phyloP scores from a whole-genome alignment of 2,888 invertebrate species.

The Noctua janthina region DNA sequence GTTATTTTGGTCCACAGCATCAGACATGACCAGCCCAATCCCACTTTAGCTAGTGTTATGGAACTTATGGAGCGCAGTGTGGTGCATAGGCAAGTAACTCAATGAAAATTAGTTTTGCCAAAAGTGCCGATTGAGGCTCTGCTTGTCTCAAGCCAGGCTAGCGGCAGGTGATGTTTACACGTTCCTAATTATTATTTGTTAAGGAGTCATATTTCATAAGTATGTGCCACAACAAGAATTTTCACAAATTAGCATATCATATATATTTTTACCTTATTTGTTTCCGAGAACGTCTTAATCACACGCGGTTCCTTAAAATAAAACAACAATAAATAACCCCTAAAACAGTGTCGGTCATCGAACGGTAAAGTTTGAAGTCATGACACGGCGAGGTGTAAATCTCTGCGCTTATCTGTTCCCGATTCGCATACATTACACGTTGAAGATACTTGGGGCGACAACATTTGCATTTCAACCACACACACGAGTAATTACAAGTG shows the following conservation, averaged over 20 bases:
- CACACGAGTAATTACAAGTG: constrained; percentile 86
- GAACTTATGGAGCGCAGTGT: too few species aligned
- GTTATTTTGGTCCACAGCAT: too few species aligned
- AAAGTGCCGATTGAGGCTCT: too few species aligned
- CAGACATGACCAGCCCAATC: too few species aligned
- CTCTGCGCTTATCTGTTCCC: constrained; percentile 85
- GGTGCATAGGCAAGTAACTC: not conserved
- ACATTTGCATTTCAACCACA: constrained; percentile 88
- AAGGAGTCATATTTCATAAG: not conserved
- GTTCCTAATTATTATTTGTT: not conserved
- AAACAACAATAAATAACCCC: constrained; percentile 68
- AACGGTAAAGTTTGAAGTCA: constrained; percentile 81
- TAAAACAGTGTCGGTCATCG: constrained; percentile 75
- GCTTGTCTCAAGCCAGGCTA: too few species aligned
- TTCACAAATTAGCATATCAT: constrained; percentile 37
- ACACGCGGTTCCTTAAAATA: constrained; percentile 53
- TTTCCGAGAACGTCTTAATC: constrained; percentile 56
- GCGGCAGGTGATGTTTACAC: not conserved
- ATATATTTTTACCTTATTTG: constrained; percentile 39
- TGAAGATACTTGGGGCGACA: constrained; percentile 83
- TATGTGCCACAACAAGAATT: constrained; percentile 6
- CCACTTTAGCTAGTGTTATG: too few species aligned
- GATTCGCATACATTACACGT: constrained; percentile 76
- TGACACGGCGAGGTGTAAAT: constrained; percentile 85
- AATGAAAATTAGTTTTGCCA: not conserved